These are phyloP conservation scores for Caenorhabditis latens DNA, from an alignment of 1,140 invertebrate genomes.

Conservation along the genomic window DNA sequence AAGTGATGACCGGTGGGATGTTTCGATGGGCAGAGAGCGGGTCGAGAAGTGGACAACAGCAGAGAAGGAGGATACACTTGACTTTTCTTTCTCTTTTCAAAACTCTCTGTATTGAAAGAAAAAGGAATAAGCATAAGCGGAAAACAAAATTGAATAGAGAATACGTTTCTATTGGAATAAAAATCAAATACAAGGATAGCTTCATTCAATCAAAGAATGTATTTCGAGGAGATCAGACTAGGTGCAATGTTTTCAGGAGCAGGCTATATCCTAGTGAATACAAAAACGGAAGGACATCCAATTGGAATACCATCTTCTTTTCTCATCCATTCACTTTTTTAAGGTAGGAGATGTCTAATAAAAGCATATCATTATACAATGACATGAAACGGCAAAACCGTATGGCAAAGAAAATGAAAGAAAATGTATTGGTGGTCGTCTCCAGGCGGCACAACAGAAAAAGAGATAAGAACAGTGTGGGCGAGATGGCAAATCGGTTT, in stretches of 20 bases:
- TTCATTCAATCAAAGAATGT: background rate
- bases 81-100: conserved; percentile 46
- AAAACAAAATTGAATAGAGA: conserved; percentile 39
- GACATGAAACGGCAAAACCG: conserved; percentile 34
- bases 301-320: background rate
- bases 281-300: background rate
- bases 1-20: conserved; percentile 29
- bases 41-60: conserved; percentile 46
- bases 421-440: conserved; percentile 26
- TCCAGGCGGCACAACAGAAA: conserved; percentile 33
- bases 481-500: background rate
- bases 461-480: conserved; percentile 11
- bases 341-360: background rate
- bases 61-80: conserved; percentile 33
- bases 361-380: conserved; percentile 30
- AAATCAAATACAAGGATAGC: background rate
- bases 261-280: background rate
- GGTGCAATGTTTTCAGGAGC: background rate
- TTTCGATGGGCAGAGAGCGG: conserved; percentile 36
- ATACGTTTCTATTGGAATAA: background rate
- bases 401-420: background rate
- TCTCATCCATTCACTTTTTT: background rate
- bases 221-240: conserved; percentile 7
- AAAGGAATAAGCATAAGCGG: conserved; percentile 44
- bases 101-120: conserved; percentile 2